Conservation (phyloP, 2,888 invertebrate species). For the Hydrotaea cyrtoneurina region DNA sequence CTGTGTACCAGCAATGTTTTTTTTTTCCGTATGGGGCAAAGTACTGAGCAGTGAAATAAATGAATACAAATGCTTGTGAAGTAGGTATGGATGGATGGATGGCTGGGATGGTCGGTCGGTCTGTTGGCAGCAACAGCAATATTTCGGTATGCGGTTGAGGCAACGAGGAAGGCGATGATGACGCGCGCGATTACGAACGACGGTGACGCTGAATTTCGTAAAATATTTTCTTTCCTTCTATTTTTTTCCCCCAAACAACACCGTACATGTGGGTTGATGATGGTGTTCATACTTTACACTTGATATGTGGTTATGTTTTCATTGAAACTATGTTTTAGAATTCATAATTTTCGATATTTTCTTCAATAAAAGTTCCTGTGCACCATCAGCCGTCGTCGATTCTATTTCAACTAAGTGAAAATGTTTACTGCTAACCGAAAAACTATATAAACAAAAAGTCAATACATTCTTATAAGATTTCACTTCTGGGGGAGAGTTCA, state of each 20-base stretch:
- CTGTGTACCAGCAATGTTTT: not conserved
- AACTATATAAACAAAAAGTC: slow-evolving; percentile 14
- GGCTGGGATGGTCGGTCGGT: not conserved
- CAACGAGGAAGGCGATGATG: not conserved
- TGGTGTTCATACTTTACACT: not conserved
- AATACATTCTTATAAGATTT: slow-evolving; percentile 66
- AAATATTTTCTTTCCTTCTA: not conserved
- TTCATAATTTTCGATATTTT: not conserved
- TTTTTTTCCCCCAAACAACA: not conserved
- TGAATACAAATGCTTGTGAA: not conserved
- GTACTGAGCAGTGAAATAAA: not conserved
- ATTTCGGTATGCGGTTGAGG: not conserved
- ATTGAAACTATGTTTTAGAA: no score
- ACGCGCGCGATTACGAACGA: not conserved
- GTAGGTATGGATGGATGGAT: slow-evolving; percentile 4
- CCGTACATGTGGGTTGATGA: not conserved
- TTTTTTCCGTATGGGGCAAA: slow-evolving; percentile 12
- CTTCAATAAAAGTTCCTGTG: not conserved
- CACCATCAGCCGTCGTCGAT: not conserved
- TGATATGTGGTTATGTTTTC: no score
- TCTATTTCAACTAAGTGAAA: slow-evolving; percentile 16
- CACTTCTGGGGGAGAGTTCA: slow-evolving; percentile 57
- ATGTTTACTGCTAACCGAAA: not conserved
- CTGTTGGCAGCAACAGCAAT: not conserved
- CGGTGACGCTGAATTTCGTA: not conserved